Evolutionary conservation across 2,113 vertebrate genomes (phyloP).

Genomic region (Mungos mungo): DNA sequence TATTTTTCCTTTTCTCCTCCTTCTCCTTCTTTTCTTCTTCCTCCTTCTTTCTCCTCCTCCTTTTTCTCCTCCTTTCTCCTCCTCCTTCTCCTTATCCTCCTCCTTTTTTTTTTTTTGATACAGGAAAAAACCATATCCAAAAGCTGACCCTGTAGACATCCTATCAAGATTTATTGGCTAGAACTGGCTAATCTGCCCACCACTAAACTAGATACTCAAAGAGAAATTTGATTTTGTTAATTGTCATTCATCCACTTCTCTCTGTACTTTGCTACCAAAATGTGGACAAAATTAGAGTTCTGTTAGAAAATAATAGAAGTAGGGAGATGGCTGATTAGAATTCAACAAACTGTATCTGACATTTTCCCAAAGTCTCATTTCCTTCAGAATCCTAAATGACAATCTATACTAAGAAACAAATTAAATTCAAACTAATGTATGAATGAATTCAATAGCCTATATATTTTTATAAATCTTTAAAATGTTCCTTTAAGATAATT

Average conservation of each 20-base stretch:
- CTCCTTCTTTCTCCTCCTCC: no score
- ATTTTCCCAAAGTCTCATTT: neutral
- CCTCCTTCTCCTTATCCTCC: no score
- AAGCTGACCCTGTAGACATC: neutral
- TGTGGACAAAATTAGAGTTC: neutral
- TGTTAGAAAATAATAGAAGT: neutral
- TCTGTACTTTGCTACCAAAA: neutral
- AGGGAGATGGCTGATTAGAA: neutral
- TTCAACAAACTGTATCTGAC: neutral
- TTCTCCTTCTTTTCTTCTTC: no score
- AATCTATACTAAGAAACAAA: neutral
- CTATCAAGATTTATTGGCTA: neutral
- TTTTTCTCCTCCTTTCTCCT: no score
- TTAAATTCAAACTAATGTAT: neutral
- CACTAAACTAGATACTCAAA: neutral
- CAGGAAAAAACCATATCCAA: neutral
- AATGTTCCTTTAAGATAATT: neutral
- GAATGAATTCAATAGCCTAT: neutral
- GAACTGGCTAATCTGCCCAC: slow-evolving; percentile 5
- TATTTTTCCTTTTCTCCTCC: neutral
- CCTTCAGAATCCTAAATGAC: neutral
- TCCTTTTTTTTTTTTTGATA: neutral
- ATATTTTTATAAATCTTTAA: neutral
- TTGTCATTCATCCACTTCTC: neutral
- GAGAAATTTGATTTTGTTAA: neutral